phyloP scores from a whole-genome alignment of 2,888 invertebrate genomes.

The Drosophila paranaensis region DNA sequence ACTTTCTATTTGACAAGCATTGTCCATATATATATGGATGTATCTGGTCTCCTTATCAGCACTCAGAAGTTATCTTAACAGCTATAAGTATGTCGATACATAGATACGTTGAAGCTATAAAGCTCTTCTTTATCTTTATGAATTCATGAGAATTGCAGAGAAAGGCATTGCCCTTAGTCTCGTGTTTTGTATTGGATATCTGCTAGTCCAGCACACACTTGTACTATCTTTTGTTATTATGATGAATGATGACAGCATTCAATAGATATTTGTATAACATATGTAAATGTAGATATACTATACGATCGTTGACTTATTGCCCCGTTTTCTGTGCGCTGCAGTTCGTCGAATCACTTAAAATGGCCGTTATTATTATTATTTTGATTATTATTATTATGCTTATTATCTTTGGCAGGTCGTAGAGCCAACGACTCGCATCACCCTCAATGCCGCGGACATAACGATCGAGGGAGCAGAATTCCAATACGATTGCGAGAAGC shows the following conservation, averaged over 20 bases:
- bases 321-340: constrained; percentile 38
- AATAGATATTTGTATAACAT: neutral
- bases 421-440: constrained; percentile 88
- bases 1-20: neutral
- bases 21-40: neutral
- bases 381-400: neutral
- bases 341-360: neutral
- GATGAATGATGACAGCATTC: constrained; percentile 35
- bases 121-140: neutral
- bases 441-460: constrained; percentile 92
- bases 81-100: neutral
- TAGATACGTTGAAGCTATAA: neutral
- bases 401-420: constrained; percentile 87
- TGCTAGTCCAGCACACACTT: neutral
- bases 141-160: too few species aligned
- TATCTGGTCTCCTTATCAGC: neutral
- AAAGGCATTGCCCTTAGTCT: neutral
- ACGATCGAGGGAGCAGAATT: constrained; percentile 88
- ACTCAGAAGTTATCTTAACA: neutral
- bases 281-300: neutral
- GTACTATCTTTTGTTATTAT: neutral
- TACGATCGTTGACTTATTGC: constrained; percentile 62
- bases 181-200: neutral
- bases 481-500: constrained; percentile 85
- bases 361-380: constrained; percentile 1